Evolutionary conservation across 2,113 vertebrate genomes (phyloP), one percentile per base, ranked within the genome.

Genomic region (Pomatostomus ruficeps): DNA sequence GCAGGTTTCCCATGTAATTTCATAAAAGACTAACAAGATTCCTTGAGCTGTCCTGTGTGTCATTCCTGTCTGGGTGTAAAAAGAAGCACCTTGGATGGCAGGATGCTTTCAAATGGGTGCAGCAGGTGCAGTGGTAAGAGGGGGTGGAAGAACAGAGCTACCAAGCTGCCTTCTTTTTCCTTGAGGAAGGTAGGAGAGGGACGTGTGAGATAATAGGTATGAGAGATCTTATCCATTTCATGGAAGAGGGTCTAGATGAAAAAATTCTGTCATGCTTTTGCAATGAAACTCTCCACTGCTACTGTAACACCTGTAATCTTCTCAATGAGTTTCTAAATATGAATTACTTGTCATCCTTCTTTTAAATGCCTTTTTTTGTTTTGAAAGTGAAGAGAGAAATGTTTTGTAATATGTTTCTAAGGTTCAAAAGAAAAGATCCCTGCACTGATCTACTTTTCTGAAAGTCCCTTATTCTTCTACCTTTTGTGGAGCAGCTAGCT

Each of bases 401-500:
- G 29, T 67, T 76, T 95, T 92, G 62, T 88, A 71, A 82, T 38
- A 8, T 61, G 6, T 78, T 94, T 85, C 54, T 68, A 31, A 80
- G 24, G 26, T 91, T 95, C 45, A 81, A 23, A 92, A 73, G 28
- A 33, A 20, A 93, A 86, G 57, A 52, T 38, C 51, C 79, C n/a
- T 90, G 38, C 51, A 36, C 45, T 91, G 68, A 63, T 84, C 65
- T 94, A 91, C 88, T 94, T 88, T 79, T 35, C 72, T 88, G 62
- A 54, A 93, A 82, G 48, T 31, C 8, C 42, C 85, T 78, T 85
- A 24, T 28, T 36, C 48, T 86, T 82, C n/a, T 86, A 31, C 15
- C 33, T 91, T 49, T 81, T 71, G 73, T 91, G 48, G 68, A 91
- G 48, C 46, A 89, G 52, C 86, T 95, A 71, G n/a, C 73, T 96